A percentile compares a stretch with the other conserved stretches of the same genome.
These are phyloP conservation scores for Geotrypetes seraphini DNA, from an alignment of 2,797 vertebrate species.

Conservation along the genomic window DNA sequence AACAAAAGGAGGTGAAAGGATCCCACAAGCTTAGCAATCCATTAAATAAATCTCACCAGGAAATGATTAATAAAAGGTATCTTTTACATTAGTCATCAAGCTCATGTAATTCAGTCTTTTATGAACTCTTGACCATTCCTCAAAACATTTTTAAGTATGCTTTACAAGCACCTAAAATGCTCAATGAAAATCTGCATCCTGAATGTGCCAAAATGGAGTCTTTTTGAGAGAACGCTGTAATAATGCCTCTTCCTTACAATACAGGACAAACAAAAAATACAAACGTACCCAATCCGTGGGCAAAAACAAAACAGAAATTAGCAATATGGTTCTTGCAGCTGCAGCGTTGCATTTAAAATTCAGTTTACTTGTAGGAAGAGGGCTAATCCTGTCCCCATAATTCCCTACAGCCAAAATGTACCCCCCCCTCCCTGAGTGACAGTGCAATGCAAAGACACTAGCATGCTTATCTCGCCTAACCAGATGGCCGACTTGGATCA, in stretches of 20 bases:
- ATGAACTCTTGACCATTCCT: no score
- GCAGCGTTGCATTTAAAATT: slow-evolving; percentile 92
- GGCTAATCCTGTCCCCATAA: slow-evolving; percentile 99
- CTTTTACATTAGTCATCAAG: no score
- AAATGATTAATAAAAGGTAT: no score
- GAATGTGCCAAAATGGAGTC: slow-evolving; percentile 26
- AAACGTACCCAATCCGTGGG: slow-evolving; percentile 39
- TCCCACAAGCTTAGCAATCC: no score
- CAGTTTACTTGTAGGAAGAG: slow-evolving; percentile 99
- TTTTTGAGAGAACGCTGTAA: slow-evolving; percentile 9
- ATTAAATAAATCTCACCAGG: no score
- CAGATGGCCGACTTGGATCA: slow-evolving; percentile 99
- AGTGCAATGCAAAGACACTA: slow-evolving; percentile 98
- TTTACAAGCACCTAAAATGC: no score
- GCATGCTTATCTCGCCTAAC: slow-evolving; percentile 99
- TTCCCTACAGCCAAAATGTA: slow-evolving; percentile 99
- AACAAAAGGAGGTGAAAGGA: no score
- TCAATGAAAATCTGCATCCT: no score
- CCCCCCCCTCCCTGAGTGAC: slow-evolving; percentile 97
- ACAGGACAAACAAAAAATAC: slow-evolving; percentile 15
- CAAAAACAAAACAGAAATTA: slow-evolving; percentile 62
- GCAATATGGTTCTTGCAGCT: slow-evolving; percentile 61
- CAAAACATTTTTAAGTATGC: no score
- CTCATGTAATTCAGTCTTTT: no score
- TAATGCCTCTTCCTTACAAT: slow-evolving; percentile 25